Conservation (phyloP, 2,113 vertebrate species). For the Anguilla japonica region DNA sequence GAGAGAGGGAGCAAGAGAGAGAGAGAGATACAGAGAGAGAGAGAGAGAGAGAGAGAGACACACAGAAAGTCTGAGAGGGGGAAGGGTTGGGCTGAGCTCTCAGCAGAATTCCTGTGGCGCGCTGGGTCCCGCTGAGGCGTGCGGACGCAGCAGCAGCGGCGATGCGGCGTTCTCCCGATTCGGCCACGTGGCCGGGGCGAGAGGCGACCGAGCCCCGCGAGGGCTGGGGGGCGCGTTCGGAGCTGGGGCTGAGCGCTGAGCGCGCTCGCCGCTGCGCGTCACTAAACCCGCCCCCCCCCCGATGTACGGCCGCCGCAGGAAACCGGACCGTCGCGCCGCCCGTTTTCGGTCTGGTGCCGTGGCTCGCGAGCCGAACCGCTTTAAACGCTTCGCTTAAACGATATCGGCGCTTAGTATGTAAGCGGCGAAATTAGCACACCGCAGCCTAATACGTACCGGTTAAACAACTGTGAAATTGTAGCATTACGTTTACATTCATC, state of each 20-base stretch:
- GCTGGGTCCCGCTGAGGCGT: neutral
- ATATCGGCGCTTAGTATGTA: too few species aligned
- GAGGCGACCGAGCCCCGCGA: slow-evolving; percentile 23
- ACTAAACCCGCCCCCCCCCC: neutral
- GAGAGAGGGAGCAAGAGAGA: slow-evolving; percentile 25
- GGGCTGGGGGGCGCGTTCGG: slow-evolving; percentile 58
- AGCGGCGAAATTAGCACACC: too few species aligned
- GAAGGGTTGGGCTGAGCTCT: slow-evolving; percentile 46
- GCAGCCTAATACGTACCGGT: too few species aligned
- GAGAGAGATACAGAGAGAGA: neutral
- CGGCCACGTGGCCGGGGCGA: slow-evolving; percentile 66
- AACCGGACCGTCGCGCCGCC: neutral
- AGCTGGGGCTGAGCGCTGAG: slow-evolving; percentile 52
- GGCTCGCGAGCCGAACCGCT: neutral
- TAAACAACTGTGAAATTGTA: too few species aligned
- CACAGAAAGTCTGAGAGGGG: slow-evolving; percentile 19
- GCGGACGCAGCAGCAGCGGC: neutral
- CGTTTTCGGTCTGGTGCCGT: too few species aligned
- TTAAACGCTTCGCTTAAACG: too few species aligned
- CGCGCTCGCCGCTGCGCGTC: slow-evolving; percentile 1
- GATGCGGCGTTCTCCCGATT: slow-evolving; percentile 68
- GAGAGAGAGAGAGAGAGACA: neutral
- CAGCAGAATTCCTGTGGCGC: slow-evolving; percentile 37
- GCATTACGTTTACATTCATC: neutral
- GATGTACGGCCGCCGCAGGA: slow-evolving; percentile 10